Evolutionary conservation across 2,113 vertebrate genomes (phyloP).

Genomic region (Zosterops borbonicus): DNA sequence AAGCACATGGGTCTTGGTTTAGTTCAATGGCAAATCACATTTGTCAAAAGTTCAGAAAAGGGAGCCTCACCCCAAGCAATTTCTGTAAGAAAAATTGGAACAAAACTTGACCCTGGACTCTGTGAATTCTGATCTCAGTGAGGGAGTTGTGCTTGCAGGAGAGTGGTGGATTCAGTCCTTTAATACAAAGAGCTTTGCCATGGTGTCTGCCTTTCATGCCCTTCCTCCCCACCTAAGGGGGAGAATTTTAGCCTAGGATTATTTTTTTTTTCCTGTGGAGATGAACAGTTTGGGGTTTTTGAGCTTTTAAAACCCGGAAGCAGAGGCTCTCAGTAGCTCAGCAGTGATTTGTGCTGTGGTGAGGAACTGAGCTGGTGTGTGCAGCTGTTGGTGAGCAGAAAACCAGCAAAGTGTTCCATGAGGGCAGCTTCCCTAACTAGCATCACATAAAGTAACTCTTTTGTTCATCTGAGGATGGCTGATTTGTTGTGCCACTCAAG

Average conservation of each 20-base stretch:
- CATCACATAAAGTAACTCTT: background rate
- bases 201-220: background rate
- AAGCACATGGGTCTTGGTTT: background rate
- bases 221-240: background rate
- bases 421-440: background rate
- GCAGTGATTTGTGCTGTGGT: fast-evolving
- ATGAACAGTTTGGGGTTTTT: background rate
- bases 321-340: background rate
- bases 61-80: background rate
- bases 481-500: background rate
- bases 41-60: background rate
- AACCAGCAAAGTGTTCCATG: background rate
- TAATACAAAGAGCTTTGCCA: background rate
- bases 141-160: background rate
- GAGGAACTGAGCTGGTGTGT: background rate
- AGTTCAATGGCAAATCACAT: slow-evolving; percentile 17
- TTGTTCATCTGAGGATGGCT: background rate
- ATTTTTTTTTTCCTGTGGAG: background rate
- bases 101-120: background rate
- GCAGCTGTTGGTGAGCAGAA: background rate
- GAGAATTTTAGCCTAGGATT: background rate
- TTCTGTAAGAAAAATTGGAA: background rate
- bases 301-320: background rate
- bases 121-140: background rate
- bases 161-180: background rate